Percentiles rank a stretch among this genome's conserved stretches.
Evolutionary conservation across 1,140 invertebrate genomes (phyloP).

Genomic region (Caenorhabditis elegans): WBcel235 BX284604.4:2262001-2262500

Average conservation of each 20-base stretch:
- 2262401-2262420: not conserved
- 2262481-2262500: too few relatives aligned
- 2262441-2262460: too few relatives aligned
- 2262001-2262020: too few relatives aligned
- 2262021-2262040: too few relatives aligned
- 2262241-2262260: not conserved
- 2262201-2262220: slow-evolving; percentile 37
- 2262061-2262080: too few relatives aligned
- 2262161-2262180: slow-evolving; percentile 39
- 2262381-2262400: not conserved
- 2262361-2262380: slow-evolving; percentile 32
- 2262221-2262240: slow-evolving; percentile 16
- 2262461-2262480: too few relatives aligned
- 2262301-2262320: not conserved
- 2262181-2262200: slow-evolving; percentile 15
- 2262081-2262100: too few relatives aligned
- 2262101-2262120: too few relatives aligned
- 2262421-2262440: too few relatives aligned
- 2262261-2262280: slow-evolving; percentile 42
- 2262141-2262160: slow-evolving; percentile 35
- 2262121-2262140: too few relatives aligned
- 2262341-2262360: slow-evolving; percentile 25
- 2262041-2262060: too few relatives aligned
- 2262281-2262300: slow-evolving; percentile 29
- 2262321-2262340: slow-evolving; percentile 37